phyloP scores from a whole-genome alignment of 2,113 vertebrate species.

The Dendrocopos noguchii region DNA sequence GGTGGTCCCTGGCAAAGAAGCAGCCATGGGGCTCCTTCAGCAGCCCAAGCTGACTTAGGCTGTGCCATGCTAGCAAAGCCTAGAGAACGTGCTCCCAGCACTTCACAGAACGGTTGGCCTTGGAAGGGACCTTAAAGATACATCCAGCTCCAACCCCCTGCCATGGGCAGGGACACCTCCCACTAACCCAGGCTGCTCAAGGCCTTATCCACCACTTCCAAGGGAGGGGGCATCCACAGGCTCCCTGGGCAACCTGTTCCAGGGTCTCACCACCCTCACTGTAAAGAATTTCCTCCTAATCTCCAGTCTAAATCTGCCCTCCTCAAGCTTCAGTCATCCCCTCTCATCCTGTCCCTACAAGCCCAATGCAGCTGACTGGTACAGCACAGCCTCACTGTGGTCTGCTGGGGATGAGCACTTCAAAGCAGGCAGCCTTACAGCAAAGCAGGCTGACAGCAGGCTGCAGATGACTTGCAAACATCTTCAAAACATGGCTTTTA shows the following conservation, averaged over 20 bases:
- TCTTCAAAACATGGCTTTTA: neutral
- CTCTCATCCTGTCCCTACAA: neutral
- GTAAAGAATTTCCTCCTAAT: no score
- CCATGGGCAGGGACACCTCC: no score
- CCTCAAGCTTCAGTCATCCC: neutral
- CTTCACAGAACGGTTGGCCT: no score
- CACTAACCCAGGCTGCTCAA: no score
- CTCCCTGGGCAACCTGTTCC: no score
- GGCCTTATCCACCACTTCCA: no score
- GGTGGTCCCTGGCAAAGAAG: neutral
- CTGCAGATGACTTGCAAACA: neutral
- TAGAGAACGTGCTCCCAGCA: neutral
- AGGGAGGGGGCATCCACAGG: no score
- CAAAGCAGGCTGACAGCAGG: neutral
- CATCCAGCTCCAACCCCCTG: no score
- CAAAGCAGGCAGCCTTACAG: neutral
- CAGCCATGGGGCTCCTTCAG: neutral
- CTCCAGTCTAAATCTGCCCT: no score
- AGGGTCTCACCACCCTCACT: no score
- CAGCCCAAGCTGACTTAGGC: rapidly evolving
- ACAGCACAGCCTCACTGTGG: neutral
- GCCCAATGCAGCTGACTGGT: neutral
- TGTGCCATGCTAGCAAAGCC: neutral
- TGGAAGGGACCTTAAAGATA: no score
- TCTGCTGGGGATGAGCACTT: neutral